These are phyloP conservation scores for Melinaea marsaeus DNA, from an alignment of 2,888 invertebrate genomes.

Conservation along the genomic window DNA sequence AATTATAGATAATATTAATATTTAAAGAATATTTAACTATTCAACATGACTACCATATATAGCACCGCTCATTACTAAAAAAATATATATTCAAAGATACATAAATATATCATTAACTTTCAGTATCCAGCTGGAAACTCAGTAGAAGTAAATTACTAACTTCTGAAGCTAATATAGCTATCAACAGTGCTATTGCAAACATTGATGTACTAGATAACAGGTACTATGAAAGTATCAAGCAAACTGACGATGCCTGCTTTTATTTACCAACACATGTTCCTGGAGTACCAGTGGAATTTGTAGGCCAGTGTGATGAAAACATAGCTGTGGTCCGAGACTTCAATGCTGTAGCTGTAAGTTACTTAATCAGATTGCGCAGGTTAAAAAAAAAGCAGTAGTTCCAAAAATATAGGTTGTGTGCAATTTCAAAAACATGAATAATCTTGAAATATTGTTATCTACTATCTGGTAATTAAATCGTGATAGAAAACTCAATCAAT, in stretches of 20 bases:
- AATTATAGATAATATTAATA: too few relatives aligned
- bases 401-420: too few relatives aligned
- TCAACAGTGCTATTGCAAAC: conserved; percentile 40
- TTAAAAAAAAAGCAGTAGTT: too few relatives aligned
- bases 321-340: conserved; percentile 48
- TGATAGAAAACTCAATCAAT: not conserved
- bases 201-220: conserved; percentile 44
- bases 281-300: conserved; percentile 45
- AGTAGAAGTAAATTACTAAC: conserved; percentile 47
- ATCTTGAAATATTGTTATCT: too few relatives aligned
- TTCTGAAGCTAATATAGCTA: conserved; percentile 34
- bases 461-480: not conserved
- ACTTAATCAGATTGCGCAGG: not conserved
- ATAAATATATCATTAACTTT: too few relatives aligned
- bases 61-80: too few relatives aligned
- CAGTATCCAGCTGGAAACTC: conserved; percentile 50
- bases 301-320: conserved; percentile 50
- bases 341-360: conserved; percentile 42
- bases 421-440: conserved; percentile 6
- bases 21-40: too few relatives aligned
- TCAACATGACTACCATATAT: too few relatives aligned
- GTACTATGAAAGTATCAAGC: conserved; percentile 48
- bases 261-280: conserved; percentile 47
- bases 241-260: conserved; percentile 51
- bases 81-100: too few relatives aligned